phyloP scores from a whole-genome alignment of 2,888 invertebrate species.

The Chorisops tibialis region DNA sequence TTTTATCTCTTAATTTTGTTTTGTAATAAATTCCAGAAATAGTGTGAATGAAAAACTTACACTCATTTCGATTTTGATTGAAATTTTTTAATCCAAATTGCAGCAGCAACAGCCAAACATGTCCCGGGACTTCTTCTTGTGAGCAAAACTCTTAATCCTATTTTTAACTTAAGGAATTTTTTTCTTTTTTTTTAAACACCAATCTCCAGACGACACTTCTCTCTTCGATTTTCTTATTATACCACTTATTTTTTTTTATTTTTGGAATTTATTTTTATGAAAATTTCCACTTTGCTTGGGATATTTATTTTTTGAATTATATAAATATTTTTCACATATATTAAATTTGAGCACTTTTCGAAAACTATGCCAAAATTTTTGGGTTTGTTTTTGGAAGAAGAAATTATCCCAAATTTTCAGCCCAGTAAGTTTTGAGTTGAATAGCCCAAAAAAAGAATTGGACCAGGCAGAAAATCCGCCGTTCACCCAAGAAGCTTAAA shows the following conservation, averaged over 20 bases:
- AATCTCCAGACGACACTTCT: conserved; percentile 6
- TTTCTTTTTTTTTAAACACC: no score
- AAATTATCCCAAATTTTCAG: background rate
- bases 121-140: conserved; percentile 27
- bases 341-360: background rate
- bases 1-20: no score
- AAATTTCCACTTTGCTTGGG: background rate
- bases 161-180: conserved; percentile 23
- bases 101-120: conserved; percentile 23
- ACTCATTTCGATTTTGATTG: conserved; percentile 28
- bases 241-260: background rate
- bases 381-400: background rate
- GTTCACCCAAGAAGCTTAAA: conserved; percentile 13
- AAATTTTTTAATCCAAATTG: conserved; percentile 21
- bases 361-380: background rate
- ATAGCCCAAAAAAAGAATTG: background rate
- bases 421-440: conserved; percentile 3
- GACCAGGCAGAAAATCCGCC: no score
- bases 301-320: background rate
- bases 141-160: conserved; percentile 19
- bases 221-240: background rate
- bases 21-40: background rate
- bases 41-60: conserved; percentile 16
- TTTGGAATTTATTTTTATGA: background rate
- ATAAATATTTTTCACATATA: no score